Conservation (phyloP, 1,140 invertebrate genomes). For the Cyclargus thomasi region DNA sequence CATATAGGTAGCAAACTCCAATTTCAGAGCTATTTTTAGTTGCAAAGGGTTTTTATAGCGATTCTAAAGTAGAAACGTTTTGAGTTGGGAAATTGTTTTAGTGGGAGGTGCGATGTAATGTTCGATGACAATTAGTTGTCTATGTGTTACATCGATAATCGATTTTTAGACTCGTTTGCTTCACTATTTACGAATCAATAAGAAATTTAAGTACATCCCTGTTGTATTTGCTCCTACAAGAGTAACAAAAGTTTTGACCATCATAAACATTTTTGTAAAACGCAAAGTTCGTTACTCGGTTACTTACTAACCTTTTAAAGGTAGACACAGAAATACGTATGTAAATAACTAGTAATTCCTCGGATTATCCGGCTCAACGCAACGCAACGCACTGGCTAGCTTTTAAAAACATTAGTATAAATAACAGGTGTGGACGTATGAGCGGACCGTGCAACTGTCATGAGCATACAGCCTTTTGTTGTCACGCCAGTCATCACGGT, state of each 20-base stretch:
- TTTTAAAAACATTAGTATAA: neutral
- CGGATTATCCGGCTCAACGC: neutral
- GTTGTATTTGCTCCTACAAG: too few species aligned
- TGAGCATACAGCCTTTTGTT: neutral
- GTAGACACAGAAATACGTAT: neutral
- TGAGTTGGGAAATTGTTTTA: neutral
- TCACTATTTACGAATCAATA: too few species aligned
- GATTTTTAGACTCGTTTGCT: too few species aligned
- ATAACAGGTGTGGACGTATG: neutral
- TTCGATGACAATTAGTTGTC: neutral
- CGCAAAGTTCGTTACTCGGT: neutral
- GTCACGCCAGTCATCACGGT: neutral
- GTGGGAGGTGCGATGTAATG: neutral
- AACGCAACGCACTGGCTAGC: neutral
- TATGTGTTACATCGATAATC: too few species aligned
- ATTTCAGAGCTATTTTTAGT: too few species aligned
- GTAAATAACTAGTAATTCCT: neutral
- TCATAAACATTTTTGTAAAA: too few species aligned
- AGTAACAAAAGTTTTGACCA: too few species aligned
- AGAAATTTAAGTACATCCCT: too few species aligned
- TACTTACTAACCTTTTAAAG: neutral
- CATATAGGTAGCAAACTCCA: too few species aligned
- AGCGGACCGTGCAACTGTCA: neutral
- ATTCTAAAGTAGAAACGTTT: neutral
- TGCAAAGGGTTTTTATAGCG: too few species aligned